Conservation (phyloP, 35 echinoderm and acorn worm species). For the Apostichopus parvimensis region DNA sequence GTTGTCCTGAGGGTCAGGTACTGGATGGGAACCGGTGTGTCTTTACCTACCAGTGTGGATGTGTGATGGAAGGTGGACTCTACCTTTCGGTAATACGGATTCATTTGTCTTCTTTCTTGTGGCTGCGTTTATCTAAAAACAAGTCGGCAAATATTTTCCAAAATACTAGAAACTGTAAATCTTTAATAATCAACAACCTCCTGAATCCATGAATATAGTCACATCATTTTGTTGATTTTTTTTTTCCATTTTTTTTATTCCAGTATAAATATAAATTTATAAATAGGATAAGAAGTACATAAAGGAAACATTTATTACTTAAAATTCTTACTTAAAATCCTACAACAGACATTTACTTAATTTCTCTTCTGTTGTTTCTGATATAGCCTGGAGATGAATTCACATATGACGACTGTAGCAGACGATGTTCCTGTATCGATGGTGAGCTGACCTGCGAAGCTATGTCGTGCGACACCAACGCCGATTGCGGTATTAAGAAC, state of each 20-base stretch:
- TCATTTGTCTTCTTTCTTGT: background rate
- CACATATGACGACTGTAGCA: background rate
- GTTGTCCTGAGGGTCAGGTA: slow-evolving; percentile 41
- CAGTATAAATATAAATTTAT: no score
- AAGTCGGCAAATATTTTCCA: no score
- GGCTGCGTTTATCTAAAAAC: no score
- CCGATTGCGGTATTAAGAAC: slow-evolving; percentile 49
- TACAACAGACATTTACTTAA: no score
- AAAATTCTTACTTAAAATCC: background rate
- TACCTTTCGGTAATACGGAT: slow-evolving; percentile 33
- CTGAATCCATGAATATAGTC: no score
- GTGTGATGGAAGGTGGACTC: slow-evolving; percentile 3
- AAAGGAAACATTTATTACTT: background rate
- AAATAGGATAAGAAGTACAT: no score
- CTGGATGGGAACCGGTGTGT: slow-evolving; percentile 28
- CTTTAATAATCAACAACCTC: no score
- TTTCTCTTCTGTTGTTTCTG: background rate
- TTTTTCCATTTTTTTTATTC: background rate
- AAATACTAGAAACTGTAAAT: no score
- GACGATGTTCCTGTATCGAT: background rate
- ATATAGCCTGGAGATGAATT: slow-evolving; percentile 31
- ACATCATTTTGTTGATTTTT: background rate
- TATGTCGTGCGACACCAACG: slow-evolving; percentile 48
- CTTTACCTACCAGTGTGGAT: slow-evolving; percentile 59
- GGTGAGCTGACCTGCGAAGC: background rate